Percentiles rank a stretch among this genome's conserved stretches.
Conservation (phyloP, 1,140 invertebrate species). For the Microplitis mediator region DNA sequence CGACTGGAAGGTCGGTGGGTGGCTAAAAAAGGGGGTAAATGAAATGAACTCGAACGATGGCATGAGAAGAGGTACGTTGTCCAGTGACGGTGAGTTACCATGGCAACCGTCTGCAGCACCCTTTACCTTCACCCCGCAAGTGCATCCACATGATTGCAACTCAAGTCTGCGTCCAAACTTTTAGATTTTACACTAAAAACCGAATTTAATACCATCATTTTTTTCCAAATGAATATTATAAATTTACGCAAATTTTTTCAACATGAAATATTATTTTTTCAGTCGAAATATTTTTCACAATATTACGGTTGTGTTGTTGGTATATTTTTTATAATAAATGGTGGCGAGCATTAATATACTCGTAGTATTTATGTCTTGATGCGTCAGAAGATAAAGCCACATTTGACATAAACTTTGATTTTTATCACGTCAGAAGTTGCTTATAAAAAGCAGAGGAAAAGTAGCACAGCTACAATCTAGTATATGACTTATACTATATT, state of each 20-base stretch:
- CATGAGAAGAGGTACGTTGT: constrained; percentile 47
- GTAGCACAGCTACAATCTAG: no score
- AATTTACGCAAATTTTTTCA: not conserved
- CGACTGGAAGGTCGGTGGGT: constrained; percentile 40
- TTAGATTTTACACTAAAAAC: not conserved
- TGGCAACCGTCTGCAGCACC: constrained; percentile 62
- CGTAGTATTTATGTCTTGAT: no score
- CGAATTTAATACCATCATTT: not conserved
- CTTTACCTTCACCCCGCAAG: constrained; percentile 26
- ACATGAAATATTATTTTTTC: no score
- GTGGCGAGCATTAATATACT: no score
- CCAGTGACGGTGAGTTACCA: constrained; percentile 61
- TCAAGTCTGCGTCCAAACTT: constrained; percentile 9
- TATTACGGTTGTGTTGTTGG: no score
- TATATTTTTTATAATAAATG: no score
- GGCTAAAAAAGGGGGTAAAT: constrained; percentile 34
- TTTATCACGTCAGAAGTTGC: no score
- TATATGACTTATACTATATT: no score
- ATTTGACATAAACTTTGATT: no score
- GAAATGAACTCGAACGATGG: constrained; percentile 36
- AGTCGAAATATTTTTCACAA: no score
- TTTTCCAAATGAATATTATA: not conserved
- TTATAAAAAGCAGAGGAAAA: no score
- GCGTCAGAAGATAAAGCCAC: no score
- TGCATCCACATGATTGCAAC: constrained; percentile 48